These are phyloP conservation scores for Fragariocoptes setiger DNA, from an alignment of 1,140 invertebrate species.

Conservation along the genomic window DNA sequence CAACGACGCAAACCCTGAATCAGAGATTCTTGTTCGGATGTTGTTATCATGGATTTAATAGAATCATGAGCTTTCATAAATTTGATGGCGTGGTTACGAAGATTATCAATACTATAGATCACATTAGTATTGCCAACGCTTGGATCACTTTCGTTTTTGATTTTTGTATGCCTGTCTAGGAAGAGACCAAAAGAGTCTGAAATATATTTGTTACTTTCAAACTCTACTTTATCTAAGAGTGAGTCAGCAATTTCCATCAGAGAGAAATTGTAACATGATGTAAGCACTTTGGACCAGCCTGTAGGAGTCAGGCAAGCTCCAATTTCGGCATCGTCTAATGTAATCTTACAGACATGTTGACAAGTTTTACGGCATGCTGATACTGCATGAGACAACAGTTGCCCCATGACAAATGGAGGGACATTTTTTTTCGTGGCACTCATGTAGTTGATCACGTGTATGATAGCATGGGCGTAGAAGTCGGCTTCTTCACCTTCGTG, in stretches of 20 bases:
- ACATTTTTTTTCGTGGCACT: neutral
- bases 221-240: too few species aligned
- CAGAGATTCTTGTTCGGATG: neutral
- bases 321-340: neutral
- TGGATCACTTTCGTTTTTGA: neutral
- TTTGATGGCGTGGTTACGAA: too few species aligned
- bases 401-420: neutral
- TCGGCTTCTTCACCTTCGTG: neutral
- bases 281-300: too few species aligned
- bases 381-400: neutral
- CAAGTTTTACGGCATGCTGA: neutral
- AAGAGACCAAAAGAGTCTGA: neutral
- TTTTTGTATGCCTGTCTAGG: neutral
- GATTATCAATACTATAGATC: too few species aligned
- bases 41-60: neutral
- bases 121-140: too few species aligned
- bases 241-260: too few species aligned
- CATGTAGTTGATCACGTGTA: neutral
- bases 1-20: neutral
- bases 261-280: too few species aligned
- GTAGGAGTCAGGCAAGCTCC: too few species aligned
- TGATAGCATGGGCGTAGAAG: neutral
- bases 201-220: neutral
- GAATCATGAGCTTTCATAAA: neutral
- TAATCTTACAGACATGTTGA: neutral